These are phyloP conservation scores for Allacma fusca DNA, from an alignment of 2,888 invertebrate species.

Conservation along the genomic window DNA sequence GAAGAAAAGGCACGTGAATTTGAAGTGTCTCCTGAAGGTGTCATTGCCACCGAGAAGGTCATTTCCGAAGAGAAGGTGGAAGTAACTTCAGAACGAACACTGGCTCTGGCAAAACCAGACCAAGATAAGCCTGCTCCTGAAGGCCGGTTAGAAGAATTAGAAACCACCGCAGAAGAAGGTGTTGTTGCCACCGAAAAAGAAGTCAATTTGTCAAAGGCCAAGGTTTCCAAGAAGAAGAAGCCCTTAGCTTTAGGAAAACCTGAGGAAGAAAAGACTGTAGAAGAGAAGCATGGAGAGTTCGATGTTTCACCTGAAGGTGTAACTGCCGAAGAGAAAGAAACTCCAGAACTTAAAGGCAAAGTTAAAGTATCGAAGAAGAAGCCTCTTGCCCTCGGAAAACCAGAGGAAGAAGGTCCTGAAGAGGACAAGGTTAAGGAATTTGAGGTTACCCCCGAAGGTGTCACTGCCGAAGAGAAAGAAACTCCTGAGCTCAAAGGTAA, in stretches of 20 bases:
- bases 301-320: slow-evolving; percentile 17
- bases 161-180: slow-evolving; percentile 6
- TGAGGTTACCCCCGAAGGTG: slow-evolving; percentile 36
- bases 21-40: slow-evolving; percentile 13
- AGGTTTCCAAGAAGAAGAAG: slow-evolving; percentile 24
- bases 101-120: slow-evolving; percentile 23
- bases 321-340: slow-evolving; percentile 35
- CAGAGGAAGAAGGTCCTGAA: slow-evolving; percentile 57
- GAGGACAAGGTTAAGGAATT: slow-evolving; percentile 63
- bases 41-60: slow-evolving; percentile 20
- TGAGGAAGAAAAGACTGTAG: slow-evolving; percentile 49
- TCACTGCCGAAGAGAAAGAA: neutral
- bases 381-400: slow-evolving; percentile 17
- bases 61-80: neutral
- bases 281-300: slow-evolving; percentile 23
- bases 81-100: slow-evolving; percentile 5
- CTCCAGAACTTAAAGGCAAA: slow-evolving; percentile 30
- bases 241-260: slow-evolving; percentile 38
- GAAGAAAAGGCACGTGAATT: slow-evolving; percentile 33
- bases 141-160: neutral
- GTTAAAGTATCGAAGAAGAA: slow-evolving; percentile 26
- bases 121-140: slow-evolving; percentile 16
- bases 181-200: slow-evolving; percentile 56
- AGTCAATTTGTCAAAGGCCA: neutral
- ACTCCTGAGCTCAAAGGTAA: slow-evolving; percentile 27